Conservation (phyloP, 2,797 vertebrate genomes). For the Todus mexicanus region DNA sequence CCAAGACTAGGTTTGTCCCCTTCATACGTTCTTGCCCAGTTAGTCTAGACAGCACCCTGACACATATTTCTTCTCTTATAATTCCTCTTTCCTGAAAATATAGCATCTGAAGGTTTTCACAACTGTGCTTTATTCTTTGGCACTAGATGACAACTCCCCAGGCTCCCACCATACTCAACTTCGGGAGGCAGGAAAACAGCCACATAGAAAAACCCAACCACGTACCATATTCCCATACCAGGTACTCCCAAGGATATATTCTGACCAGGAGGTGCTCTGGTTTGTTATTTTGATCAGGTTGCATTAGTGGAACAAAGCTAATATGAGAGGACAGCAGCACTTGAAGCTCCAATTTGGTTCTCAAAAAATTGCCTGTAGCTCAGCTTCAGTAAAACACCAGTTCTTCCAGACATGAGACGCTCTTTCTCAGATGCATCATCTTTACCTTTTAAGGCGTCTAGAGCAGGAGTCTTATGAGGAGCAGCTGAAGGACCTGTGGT, state of each 20-base stretch:
- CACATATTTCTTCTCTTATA: not conserved
- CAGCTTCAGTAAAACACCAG: not conserved
- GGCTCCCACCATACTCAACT: not conserved
- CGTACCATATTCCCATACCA: accelerated
- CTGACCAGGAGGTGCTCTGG: too few species aligned
- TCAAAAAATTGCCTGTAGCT: not conserved
- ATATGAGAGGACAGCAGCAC: not conserved
- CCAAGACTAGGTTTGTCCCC: not conserved
- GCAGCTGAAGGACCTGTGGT: not conserved
- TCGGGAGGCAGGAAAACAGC: not conserved
- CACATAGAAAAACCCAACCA: not conserved
- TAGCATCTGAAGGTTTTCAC: not conserved
- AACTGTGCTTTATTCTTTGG: not conserved
- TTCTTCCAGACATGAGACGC: not conserved
- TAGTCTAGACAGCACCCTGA: not conserved
- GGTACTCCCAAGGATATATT: not conserved
- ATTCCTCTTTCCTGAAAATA: not conserved
- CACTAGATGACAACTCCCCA: accelerated
- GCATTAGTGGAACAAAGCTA: not conserved
- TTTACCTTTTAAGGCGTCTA: not conserved
- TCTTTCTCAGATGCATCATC: not conserved
- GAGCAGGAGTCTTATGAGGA: not conserved
- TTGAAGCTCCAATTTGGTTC: not conserved
- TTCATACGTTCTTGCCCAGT: not conserved
- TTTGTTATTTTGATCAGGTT: not conserved